Evolutionary conservation across 2,113 vertebrate species (phyloP), one percentile per base, ranked within the genome.

Genomic region (Melanerpes formicivorus): DNA sequence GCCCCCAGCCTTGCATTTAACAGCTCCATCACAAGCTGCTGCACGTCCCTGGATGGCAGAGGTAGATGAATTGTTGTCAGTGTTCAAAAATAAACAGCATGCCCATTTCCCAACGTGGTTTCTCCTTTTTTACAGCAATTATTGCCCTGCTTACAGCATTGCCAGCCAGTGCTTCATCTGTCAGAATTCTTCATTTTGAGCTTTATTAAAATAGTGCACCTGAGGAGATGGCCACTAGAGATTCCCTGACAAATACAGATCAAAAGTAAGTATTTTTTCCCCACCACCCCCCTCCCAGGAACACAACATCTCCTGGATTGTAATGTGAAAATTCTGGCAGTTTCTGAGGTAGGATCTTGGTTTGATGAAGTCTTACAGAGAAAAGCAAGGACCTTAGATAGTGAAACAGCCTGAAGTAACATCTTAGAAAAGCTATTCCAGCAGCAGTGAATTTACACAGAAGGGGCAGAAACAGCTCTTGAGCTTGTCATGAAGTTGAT

Each of bases 161-260:
- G 6, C 50, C 50, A 87, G 9, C 69, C 80, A 78, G 42, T 83
- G 30, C 65, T 86, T 87, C 78, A 4, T 56, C 44, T 72, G 22
- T 87, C 86, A 74, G 72, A 87, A 30, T 62, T 81, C 87, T 92
- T 56, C 77, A 65, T 86, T 84, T 73, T 71, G 56, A 89, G 50
- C 62, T 80, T 87, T 55, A 32, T 54, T 90, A 87, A 64, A 84
- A 18, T 56, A 80, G 81, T n/a, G 19, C 50, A 42, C 50, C 46
- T 27, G 40, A 58, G 84, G 83, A 92, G 92, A 97, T 96, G 96
- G 78, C 92, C 72, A 44, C 34, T 81, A 54, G 75, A 87, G 92
- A 88, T 54, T 16, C 44, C 16, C 26, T 80, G 46, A 70, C 65
- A 87, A 65, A 72, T 80, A 17, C 77, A 59, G 42, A 75, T 40